phyloP scores from a whole-genome alignment of 2,888 invertebrate species.

The Celastrina argiolus region DNA sequence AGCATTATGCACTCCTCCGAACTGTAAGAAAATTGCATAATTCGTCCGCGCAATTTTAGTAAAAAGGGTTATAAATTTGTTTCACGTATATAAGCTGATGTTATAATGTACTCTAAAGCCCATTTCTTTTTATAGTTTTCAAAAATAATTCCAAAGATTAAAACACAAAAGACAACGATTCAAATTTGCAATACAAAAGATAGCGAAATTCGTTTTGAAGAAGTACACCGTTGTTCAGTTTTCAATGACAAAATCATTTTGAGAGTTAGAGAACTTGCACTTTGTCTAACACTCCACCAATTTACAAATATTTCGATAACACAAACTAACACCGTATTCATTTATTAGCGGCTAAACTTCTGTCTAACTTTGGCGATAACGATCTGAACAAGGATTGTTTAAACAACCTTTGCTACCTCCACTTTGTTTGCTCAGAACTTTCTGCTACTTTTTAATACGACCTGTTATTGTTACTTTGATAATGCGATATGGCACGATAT shows the following conservation, averaged over 20 bases:
- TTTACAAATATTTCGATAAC: neutral
- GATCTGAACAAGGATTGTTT: neutral
- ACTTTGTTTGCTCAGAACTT: neutral
- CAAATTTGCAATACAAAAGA: too few species aligned
- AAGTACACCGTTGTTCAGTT: too few species aligned
- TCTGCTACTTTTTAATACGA: neutral
- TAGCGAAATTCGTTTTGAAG: too few species aligned
- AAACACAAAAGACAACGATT: too few species aligned
- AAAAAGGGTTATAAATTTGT: too few species aligned
- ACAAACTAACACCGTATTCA: conserved; percentile 8
- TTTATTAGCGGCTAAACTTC: conserved; percentile 15
- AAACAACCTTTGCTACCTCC: neutral
- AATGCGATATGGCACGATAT: neutral
- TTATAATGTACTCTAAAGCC: too few species aligned
- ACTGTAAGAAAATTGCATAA: too few species aligned
- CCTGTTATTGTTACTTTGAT: neutral
- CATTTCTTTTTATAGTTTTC: too few species aligned
- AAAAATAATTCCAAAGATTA: too few species aligned
- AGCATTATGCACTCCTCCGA: too few species aligned
- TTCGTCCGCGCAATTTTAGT: too few species aligned
- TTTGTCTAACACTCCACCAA: neutral
- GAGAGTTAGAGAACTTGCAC: neutral
- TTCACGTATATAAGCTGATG: too few species aligned
- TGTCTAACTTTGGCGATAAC: conserved; percentile 2
- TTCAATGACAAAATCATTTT: neutral